Base-by-base conservation (phyloP, 2,888 invertebrate genomes). In the Muschampia plurimacula region DNA sequence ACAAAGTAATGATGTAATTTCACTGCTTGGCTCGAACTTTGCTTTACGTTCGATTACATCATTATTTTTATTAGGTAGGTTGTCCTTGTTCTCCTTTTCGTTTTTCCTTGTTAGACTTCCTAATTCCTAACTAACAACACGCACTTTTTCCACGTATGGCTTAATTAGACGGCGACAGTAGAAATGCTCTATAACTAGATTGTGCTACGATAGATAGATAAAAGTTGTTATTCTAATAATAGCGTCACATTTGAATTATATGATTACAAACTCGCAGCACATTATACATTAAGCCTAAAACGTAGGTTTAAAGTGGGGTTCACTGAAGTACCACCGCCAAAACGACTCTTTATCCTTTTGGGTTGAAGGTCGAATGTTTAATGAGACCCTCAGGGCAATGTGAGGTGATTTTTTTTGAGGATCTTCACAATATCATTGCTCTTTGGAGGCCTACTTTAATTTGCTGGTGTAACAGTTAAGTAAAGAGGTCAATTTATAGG, bases 341-440 rank as follows among this genome's bases (percentile, higher is more conserved):
- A 64, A 66, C 55, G 66, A 39, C 15, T 36, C 66, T 66, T 66
- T 52, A 66, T 66, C 66, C 55, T 55, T 66, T 66, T 55, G 55
- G 66, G 55, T 55, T 55, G 66, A 66, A 55, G 66, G 52, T 55
- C 52, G 44, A 49, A 49, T 52, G 65, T 66, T 32, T 66, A 66
- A 66, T 57, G 67, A 67, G 67, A 6, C 67, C 67, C 67, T 8
- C 1, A 55, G 67, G 67, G 67, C 57, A 39, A 41, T 67, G 67
- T 41, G 67, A 67, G 67, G 67, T 57, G 57, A 57, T 57, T 67
- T 67, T 22, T 49, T 67, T 67, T 55, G 28, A 41, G 67, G 22
- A 67, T 36, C 39, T 57, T 57, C 39, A 12, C 55, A 12, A 15
- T 57, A 67, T 57, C 66, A 66, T 65, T 66, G 55, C 55, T 44